Evolutionary conservation across 2,797 vertebrate genomes (phyloP).

Genomic region (Dendrocincla tyrannina): DNA sequence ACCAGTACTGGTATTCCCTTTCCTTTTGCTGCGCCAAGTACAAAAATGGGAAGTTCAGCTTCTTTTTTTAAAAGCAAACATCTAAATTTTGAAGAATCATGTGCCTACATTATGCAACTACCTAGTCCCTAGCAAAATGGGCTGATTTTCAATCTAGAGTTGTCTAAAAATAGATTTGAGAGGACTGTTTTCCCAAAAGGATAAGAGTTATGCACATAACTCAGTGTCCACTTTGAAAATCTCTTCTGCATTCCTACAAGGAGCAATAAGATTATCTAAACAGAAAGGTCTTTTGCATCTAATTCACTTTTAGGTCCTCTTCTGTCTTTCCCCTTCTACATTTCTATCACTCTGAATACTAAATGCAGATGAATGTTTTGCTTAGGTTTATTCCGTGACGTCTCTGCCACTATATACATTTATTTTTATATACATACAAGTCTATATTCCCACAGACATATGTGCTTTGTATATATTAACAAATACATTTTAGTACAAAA

Average conservation of each 20-base stretch:
- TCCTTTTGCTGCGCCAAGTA: not conserved
- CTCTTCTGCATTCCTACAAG: not conserved
- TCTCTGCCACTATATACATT: not conserved
- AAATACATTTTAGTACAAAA: not conserved
- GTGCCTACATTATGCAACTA: not conserved
- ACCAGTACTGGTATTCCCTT: not conserved
- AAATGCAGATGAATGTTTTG: not conserved
- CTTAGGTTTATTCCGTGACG: not conserved
- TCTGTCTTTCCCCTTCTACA: not conserved
- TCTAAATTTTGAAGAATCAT: not conserved
- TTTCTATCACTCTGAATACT: not conserved
- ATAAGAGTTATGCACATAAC: not conserved
- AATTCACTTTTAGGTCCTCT: not conserved
- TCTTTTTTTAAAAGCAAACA: not conserved
- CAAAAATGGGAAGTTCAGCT: not conserved
- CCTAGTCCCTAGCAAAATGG: not conserved
- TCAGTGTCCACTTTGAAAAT: not conserved
- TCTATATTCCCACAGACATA: not conserved
- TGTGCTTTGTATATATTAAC: not conserved
- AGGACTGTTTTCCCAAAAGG: not conserved
- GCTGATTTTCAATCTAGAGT: not conserved
- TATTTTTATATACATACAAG: not conserved
- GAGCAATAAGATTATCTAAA: not conserved
- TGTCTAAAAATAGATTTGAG: slow-evolving; percentile 30
- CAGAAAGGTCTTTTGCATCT: not conserved